Conservation (phyloP, 2,797 vertebrate genomes). For the Austrolebias charrua region DNA sequence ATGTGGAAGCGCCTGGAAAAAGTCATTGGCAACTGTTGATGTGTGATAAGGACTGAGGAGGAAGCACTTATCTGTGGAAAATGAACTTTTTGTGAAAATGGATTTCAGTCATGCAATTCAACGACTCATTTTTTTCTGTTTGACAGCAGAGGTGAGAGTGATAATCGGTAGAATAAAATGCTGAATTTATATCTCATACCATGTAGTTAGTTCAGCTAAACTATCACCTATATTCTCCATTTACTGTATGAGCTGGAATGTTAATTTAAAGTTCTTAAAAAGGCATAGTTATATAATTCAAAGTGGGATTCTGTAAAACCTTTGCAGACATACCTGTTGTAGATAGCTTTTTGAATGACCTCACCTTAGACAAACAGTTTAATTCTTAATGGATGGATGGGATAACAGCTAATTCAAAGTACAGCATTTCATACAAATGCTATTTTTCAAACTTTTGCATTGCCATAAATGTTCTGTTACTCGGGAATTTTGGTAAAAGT, state of each 20-base stretch:
- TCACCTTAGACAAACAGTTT: too few relatives aligned
- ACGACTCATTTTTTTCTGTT: slow-evolving; percentile 28
- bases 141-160: slow-evolving; percentile 25
- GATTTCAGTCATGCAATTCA: slow-evolving; percentile 35
- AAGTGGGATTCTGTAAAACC: too few relatives aligned
- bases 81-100: slow-evolving; percentile 50
- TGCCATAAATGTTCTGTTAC: too few relatives aligned
- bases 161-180: background rate
- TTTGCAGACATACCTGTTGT: too few relatives aligned
- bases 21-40: slow-evolving; percentile 56
- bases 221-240: too few relatives aligned
- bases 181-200: background rate
- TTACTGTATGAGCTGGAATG: background rate
- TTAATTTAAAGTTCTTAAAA: background rate
- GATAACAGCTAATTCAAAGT: too few relatives aligned
- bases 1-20: slow-evolving; percentile 65
- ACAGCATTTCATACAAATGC: too few relatives aligned
- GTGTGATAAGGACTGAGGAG: slow-evolving; percentile 58
- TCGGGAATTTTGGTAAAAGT: too few relatives aligned
- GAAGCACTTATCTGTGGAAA: slow-evolving; percentile 57
- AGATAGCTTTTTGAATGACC: too few relatives aligned
- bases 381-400: too few relatives aligned
- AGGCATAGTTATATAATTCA: background rate
- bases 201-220: background rate
- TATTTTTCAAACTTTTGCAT: too few relatives aligned